Conservation (phyloP, 2,113 vertebrate species). For the Pitta sordida region DNA sequence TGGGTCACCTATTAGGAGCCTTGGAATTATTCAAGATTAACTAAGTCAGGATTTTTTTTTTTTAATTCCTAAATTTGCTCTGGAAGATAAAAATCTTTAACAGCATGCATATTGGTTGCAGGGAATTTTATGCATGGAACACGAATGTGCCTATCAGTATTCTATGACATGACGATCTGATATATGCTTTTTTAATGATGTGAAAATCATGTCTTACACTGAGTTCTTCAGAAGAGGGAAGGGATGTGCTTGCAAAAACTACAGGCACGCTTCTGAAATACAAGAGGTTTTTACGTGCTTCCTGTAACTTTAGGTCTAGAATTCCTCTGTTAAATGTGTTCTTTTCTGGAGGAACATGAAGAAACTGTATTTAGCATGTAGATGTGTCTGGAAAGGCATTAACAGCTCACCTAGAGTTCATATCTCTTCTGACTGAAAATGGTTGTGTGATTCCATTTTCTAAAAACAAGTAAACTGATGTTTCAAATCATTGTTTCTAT, state of each 20-base stretch:
- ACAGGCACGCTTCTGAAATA: accelerated
- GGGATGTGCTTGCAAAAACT: background rate
- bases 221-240: background rate
- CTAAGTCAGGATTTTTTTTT: background rate
- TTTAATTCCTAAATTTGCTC: background rate
- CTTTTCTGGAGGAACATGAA: background rate
- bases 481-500: background rate
- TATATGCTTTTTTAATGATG: background rate
- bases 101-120: background rate
- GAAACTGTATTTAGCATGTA: background rate
- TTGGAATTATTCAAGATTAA: background rate
- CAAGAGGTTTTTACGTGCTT: background rate
- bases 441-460: background rate
- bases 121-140: background rate
- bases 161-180: accelerated
- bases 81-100: background rate
- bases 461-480: background rate
- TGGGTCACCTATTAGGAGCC: background rate
- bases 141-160: background rate
- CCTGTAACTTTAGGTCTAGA: background rate
- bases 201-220: background rate
- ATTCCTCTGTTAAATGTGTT: background rate
- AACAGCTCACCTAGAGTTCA: background rate
- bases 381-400: background rate
- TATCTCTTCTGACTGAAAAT: background rate